Conservation (phyloP, 2,888 invertebrate species). For the Apamea crenata region DNA sequence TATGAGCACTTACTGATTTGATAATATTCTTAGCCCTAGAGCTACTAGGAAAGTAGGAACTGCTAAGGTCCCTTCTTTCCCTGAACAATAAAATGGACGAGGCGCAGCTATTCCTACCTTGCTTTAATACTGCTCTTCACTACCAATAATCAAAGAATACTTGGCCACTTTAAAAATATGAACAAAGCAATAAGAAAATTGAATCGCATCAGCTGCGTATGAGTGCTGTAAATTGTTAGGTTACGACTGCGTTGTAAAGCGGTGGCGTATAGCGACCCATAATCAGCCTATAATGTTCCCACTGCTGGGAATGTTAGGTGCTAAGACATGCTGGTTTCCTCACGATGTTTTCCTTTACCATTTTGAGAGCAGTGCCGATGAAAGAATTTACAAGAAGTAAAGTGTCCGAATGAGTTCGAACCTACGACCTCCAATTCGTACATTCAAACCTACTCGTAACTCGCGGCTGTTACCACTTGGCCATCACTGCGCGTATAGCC, state of each 20-base stretch:
- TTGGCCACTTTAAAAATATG: background rate
- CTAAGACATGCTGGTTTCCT: no score
- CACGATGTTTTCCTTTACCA: no score
- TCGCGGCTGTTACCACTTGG: no score
- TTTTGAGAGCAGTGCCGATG: no score
- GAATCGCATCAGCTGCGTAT: background rate
- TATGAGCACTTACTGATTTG: no score
- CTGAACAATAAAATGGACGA: background rate
- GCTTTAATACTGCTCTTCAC: background rate
- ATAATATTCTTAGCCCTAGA: background rate
- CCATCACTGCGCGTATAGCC: background rate
- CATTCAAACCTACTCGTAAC: no score
- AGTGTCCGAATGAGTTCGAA: no score
- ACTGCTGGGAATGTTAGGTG: no score
- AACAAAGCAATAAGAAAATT: background rate
- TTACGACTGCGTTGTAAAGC: background rate
- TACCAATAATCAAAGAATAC: background rate
- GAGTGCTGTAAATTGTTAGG: constrained; percentile 17
- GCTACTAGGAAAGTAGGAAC: background rate
- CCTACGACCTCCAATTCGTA: no score
- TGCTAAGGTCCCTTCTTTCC: background rate
- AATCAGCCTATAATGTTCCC: no score
- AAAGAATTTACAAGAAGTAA: no score
- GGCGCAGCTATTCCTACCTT: background rate
- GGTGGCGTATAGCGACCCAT: background rate